phyloP scores from a whole-genome alignment of 30 jellyfish, hydroid and myxozoan genomes.

The Nemopilema nomurai region DNA sequence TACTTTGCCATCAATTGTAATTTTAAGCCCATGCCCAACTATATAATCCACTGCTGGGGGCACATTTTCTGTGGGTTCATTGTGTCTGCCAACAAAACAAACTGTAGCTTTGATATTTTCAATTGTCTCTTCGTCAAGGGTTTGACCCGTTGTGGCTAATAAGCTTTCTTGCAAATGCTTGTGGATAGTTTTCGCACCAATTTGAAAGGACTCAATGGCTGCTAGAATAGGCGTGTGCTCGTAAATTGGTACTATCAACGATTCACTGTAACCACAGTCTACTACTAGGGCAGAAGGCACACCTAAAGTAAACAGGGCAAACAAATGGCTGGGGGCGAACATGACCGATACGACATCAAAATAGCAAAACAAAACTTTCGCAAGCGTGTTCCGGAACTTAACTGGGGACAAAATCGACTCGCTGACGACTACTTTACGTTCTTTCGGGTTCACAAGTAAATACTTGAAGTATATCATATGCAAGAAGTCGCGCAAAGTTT shows the following conservation, averaged over 20 bases:
- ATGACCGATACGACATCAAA: conserved; percentile 86
- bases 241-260: conserved; percentile 82
- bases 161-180: conserved; percentile 48
- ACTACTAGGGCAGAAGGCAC: conserved; percentile 85
- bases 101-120: conserved; percentile 85
- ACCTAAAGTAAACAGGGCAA: conserved; percentile 92
- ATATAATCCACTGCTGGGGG: conserved; percentile 78
- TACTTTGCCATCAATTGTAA: conserved; percentile 71
- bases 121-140: conserved; percentile 42
- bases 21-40: conserved; percentile 42
- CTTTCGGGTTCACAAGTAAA: conserved; percentile 92
- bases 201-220: conserved; percentile 76
- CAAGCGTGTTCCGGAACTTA: conserved; percentile 65
- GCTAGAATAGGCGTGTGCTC: conserved; percentile 88
- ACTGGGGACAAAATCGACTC: conserved; percentile 87
- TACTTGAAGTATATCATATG: conserved; percentile 83
- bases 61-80: conserved; percentile 23
- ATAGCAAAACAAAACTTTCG: conserved; percentile 71
- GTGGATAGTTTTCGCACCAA: conserved; percentile 75
- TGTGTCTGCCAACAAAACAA: conserved; percentile 87
- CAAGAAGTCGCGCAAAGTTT: conserved; percentile 63
- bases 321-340: conserved; percentile 84
- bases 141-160: conserved; percentile 35
- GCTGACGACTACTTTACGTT: conserved; percentile 87
- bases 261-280: conserved; percentile 93